Base-by-base conservation (phyloP, 2,888 invertebrate genomes). In the Brassicogethes aeneus region DNA sequence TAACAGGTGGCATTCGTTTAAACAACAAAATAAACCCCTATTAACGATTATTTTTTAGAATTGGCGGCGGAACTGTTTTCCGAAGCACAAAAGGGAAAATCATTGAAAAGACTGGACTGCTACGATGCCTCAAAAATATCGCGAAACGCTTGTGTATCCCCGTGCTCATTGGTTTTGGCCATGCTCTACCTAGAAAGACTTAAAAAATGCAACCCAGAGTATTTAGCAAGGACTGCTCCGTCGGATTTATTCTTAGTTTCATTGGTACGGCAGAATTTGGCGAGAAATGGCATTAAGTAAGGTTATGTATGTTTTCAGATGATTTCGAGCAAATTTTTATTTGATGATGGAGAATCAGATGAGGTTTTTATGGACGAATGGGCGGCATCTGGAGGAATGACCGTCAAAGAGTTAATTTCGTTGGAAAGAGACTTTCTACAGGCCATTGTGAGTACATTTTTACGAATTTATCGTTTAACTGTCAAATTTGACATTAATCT, bases 291-390 rank as follows among this genome's bases (percentile, higher is more conserved):
- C 5, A 7, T 5, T 23, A 23, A 7, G 10, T 23, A 5, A 32
- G 10, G 13, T 32, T 32, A 32, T 10, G 12, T 13, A 32, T 12
- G 12, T 32, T 32, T 32, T 23, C 64, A 94, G 94, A 87, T 96
- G 86, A 85, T 96, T 56, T 94, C 96, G 40, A 93, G 91, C 58
- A 97, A 97, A 73, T 95, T 91, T 69, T 72, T 93, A 53, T 88
- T 94, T 68, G 93, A 94, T 59, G 87, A 90, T 58, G 93, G 92
- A 31, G 89, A 90, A 61, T 85, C 88, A 48, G 93, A 93, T 61
- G 91, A 92, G 66, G 88, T 91, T 48, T 81, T 87, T 62, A 83
- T 92, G 61, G 82, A 85, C 41, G 92, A 94, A 69, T 97, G 96
- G 95, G 94, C 96, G 10, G 76, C 78, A 45, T 86, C 90, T 32